Evolutionary conservation across 2,888 invertebrate genomes (phyloP), one percentile per base, ranked within the genome.

Genomic region (Hirudinaria manillensis): DNA sequence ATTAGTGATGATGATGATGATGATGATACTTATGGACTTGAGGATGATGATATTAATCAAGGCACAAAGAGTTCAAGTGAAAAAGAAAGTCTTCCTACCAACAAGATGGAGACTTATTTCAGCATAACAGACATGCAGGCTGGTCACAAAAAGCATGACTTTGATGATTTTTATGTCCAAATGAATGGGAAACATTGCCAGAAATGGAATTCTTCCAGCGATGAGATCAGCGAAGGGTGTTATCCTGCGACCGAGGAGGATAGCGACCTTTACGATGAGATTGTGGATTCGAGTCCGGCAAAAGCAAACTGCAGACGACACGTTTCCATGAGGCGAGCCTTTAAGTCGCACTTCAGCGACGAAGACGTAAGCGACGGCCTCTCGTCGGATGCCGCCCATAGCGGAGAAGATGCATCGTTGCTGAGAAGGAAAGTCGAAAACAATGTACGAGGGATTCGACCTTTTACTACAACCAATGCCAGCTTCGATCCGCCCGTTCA

Each of bases 391-490:
- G 45, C n/a, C n/a, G n/a, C n/a, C n/a, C n/a, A n/a, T n/a, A n/a
- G 16, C 10, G 45, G 16, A 45, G 10, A 3, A 45, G 45, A 45
- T 45, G 45, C 45, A 6, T 45, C 16, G 16, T 45, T n/a, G n/a
- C n/a, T 45, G 16, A 45, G 45, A 45, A 45, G 45, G 45, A 45
- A 45, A 45, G 13, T 45, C 16, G 45, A 45, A 45, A 45, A 16
- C 45, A 45, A 45, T 16, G 45, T 45, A 7, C 6, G 1, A 1
- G 16, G 34, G 34, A 7, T 1, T 16, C n/a, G 68, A 68, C 68
- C 68, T 29, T 29, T 34, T 13, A 68, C 68, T 13, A 68, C 68
- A 32, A 68, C 68, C 34, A 68, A 68, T 68, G 68, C 68, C 68
- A 68, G 36, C 68, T 68, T 68, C 16, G n/a, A 68, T n/a, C n/a